Evolutionary conservation across 2,797 vertebrate genomes (phyloP).

Genomic region (Microhierax caerulescens): DNA sequence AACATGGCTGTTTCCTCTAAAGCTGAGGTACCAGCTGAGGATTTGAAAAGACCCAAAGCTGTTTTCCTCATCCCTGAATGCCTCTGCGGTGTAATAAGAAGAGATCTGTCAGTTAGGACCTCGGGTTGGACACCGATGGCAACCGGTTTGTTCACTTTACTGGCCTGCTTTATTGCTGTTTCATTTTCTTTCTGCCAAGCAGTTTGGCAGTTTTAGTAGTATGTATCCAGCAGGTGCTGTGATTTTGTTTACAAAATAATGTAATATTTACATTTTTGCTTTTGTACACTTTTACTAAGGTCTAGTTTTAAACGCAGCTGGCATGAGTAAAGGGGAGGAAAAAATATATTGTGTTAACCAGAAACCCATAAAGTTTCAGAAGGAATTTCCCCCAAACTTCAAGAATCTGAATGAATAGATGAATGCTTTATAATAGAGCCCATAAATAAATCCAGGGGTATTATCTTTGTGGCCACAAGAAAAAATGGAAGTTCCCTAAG

Average conservation of each 20-base stretch:
- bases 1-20: not conserved
- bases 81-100: not conserved
- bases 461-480: not conserved
- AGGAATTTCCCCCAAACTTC: not conserved
- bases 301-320: not conserved
- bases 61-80: not conserved
- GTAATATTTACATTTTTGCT: not conserved
- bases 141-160: not conserved
- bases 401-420: not conserved
- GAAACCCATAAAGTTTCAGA: not conserved
- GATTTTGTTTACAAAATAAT: not conserved
- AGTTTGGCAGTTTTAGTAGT: not conserved
- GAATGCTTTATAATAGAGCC: not conserved
- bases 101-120: not conserved
- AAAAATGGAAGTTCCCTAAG: not conserved
- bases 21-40: not conserved
- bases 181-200: not conserved
- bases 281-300: not conserved
- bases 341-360: not conserved
- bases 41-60: not conserved
- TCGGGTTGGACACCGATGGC: not conserved
- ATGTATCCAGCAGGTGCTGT: not conserved
- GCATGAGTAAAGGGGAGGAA: not conserved
- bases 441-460: not conserved
- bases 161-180: not conserved